A percentile compares a stretch with the other conserved stretches of the same genome.
Evolutionary conservation across 2,113 vertebrate genomes (phyloP).

Genomic region (Pavo muticus): DNA sequence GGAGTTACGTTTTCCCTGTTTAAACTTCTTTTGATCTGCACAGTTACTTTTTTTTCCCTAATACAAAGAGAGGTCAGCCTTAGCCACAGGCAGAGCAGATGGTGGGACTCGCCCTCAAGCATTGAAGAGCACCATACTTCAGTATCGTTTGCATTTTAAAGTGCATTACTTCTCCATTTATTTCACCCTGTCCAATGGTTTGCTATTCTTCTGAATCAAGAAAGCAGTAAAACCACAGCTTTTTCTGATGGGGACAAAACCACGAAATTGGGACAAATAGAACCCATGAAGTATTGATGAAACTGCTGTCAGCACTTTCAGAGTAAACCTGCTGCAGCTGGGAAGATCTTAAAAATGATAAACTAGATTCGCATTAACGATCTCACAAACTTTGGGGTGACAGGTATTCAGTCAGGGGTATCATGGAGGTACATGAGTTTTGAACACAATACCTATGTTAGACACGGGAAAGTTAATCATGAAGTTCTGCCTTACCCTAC

Average conservation of each 20-base stretch:
- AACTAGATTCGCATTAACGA: neutral
- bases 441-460: neutral
- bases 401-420: neutral
- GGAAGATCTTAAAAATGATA: conserved; percentile 11
- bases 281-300: neutral
- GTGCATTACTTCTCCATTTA: neutral
- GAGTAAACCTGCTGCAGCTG: neutral
- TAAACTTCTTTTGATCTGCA: conserved; percentile 20
- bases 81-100: conserved; percentile 22
- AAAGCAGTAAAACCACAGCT: neutral
- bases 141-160: conserved; percentile 30
- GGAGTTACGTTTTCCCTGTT: neutral
- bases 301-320: neutral
- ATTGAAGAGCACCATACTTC: neutral
- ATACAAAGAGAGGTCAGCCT: conserved; percentile 30
- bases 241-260: neutral
- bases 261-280: neutral
- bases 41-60: conserved; percentile 11
- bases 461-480: neutral
- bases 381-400: neutral
- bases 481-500: neutral
- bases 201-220: neutral
- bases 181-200: neutral
- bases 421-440: neutral
- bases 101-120: conserved; percentile 11